Evolutionary conservation across 2,888 invertebrate species (phyloP).

Genomic region (Cataglyphis altisquamis): DNA sequence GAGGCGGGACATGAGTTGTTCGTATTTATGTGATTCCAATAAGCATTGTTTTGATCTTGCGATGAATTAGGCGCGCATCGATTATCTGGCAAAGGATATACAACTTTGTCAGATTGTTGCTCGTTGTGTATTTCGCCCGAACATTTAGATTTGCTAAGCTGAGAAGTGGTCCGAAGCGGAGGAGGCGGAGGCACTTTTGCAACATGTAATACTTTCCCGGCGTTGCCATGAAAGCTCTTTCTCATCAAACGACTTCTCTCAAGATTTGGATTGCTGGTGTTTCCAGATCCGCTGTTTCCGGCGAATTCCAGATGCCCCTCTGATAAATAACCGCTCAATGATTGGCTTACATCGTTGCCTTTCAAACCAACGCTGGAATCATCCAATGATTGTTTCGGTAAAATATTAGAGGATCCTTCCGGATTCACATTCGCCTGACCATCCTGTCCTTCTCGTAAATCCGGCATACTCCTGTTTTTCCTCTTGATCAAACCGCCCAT

Average conservation of each 20-base stretch:
- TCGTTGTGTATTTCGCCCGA: constrained; percentile 87
- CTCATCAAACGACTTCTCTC: constrained; percentile 95
- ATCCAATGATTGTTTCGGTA: constrained; percentile 88
- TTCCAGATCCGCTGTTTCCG: constrained; percentile 85
- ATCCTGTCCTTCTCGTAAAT: constrained; percentile 93
- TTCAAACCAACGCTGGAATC: constrained; percentile 92
- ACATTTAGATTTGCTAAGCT: constrained; percentile 91
- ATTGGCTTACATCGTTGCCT: constrained; percentile 88
- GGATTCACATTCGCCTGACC: constrained; percentile 86
- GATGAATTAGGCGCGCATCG: constrained; percentile 71
- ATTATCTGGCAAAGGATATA: constrained; percentile 72
- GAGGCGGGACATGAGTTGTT: constrained; percentile 65
- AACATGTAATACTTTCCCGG: constrained; percentile 92
- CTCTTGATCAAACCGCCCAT: constrained; percentile 96
- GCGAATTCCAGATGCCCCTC: constrained; percentile 95
- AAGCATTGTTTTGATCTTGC: constrained; percentile 85
- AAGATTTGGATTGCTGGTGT: constrained; percentile 92
- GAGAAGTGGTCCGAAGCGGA: constrained; percentile 94
- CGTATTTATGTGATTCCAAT: constrained; percentile 81
- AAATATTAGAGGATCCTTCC: constrained; percentile 82
- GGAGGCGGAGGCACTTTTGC: constrained; percentile 95
- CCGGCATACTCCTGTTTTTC: constrained; percentile 97
- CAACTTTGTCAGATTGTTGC: constrained; percentile 77
- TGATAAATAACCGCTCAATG: constrained; percentile 93
- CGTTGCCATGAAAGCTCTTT: constrained; percentile 95